Conservation (phyloP, 1,140 invertebrate genomes). For the Achroia grisella region DNA sequence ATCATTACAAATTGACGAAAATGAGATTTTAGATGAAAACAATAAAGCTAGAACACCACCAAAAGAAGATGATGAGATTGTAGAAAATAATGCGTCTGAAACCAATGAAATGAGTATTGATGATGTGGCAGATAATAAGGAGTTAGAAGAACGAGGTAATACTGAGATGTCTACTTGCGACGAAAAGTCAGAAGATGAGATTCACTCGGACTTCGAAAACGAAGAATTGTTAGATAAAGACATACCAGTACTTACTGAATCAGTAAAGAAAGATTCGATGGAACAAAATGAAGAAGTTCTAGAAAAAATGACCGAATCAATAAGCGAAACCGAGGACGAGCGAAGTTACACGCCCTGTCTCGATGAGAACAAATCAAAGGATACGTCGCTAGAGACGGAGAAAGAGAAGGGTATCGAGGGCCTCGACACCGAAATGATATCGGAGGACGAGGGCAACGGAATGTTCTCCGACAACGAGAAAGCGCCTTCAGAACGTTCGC, state of each 20-base stretch:
- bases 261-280: too few relatives aligned
- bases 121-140: background rate
- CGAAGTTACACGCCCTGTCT: slow-evolving; percentile 79
- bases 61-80: too few relatives aligned
- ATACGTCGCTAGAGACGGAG: slow-evolving; percentile 53
- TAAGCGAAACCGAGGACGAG: slow-evolving; percentile 76
- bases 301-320: slow-evolving; percentile 75
- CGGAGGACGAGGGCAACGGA: slow-evolving; percentile 78
- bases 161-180: slow-evolving; percentile 6
- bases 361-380: slow-evolving; percentile 75
- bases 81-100: too few relatives aligned
- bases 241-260: too few relatives aligned
- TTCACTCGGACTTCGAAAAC: background rate
- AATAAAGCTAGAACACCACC: too few relatives aligned
- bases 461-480: slow-evolving; percentile 74
- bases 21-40: too few relatives aligned
- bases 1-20: too few relatives aligned
- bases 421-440: slow-evolving; percentile 82
- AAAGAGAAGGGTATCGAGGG: slow-evolving; percentile 74
- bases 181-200: slow-evolving; percentile 8
- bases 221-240: slow-evolving; percentile 2
- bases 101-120: too few relatives aligned
- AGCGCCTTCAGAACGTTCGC: slow-evolving; percentile 39
- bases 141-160: slow-evolving; percentile 15
- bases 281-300: slow-evolving; percentile 22